phyloP scores from a whole-genome alignment of 2,888 invertebrate genomes.

The Entomobrya multifasciata region DNA sequence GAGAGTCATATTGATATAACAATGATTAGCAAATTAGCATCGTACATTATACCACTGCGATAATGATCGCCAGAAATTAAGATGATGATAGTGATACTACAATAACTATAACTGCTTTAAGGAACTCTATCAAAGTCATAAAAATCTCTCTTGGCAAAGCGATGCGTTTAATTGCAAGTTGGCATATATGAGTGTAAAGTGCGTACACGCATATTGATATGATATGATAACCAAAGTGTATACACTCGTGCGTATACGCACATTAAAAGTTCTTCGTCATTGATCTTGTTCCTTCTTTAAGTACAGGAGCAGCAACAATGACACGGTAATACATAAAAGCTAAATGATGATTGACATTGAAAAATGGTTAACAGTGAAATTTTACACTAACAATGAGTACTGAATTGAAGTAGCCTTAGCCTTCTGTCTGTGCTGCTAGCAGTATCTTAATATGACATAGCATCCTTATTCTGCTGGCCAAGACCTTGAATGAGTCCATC shows the following conservation, averaged over 20 bases:
- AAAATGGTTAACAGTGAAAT: constrained; percentile 71
- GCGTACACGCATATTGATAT: not conserved
- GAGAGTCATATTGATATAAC: too few species aligned
- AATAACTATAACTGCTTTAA: constrained; percentile 4
- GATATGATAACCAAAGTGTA: not conserved
- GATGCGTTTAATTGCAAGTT: not conserved
- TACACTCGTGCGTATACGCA: constrained; percentile 3
- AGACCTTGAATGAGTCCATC: constrained; percentile 70
- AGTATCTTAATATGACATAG: not conserved
- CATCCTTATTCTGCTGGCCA: not conserved
- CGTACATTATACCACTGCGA: not conserved
- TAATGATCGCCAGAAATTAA: not conserved
- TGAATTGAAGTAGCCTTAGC: not conserved
- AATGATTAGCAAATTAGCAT: too few species aligned
- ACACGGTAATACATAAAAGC: not conserved
- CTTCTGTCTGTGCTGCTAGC: not conserved
- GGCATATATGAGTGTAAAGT: not conserved
- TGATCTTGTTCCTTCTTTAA: constrained; percentile 62
- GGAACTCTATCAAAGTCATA: constrained; percentile 28
- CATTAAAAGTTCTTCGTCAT: constrained; percentile 52
- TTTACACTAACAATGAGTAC: constrained; percentile 51
- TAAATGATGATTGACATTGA: constrained; percentile 58
- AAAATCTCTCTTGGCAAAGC: not conserved
- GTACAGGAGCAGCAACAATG: constrained; percentile 10
- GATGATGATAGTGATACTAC: not conserved